Conservation (phyloP, 2,888 invertebrate genomes). For the Gastrophysa polygoni region DNA sequence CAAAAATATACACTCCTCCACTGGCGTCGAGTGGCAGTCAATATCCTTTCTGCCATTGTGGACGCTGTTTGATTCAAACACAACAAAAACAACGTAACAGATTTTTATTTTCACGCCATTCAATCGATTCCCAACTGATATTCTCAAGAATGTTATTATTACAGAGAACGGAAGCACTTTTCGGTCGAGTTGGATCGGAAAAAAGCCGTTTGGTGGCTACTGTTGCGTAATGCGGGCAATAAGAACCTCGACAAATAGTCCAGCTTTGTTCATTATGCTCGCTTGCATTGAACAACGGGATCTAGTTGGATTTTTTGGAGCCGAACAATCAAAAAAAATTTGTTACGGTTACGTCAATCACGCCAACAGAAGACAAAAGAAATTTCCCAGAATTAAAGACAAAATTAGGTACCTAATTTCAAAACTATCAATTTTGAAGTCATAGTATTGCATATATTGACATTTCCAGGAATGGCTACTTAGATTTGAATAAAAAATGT, state of each 20-base stretch:
- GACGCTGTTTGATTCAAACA: conserved; percentile 33
- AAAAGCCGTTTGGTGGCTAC: conserved; percentile 31
- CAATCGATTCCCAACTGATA: conserved; percentile 38
- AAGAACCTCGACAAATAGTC: conserved; percentile 10
- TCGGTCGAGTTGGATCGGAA: conserved; percentile 35
- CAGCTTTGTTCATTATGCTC: not conserved
- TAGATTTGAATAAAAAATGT: too few relatives aligned
- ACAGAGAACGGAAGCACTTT: conserved; percentile 35
- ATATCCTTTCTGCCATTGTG: conserved; percentile 33
- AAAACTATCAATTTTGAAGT: too few relatives aligned
- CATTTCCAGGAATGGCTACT: too few relatives aligned
- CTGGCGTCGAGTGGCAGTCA: conserved; percentile 21
- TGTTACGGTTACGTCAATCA: not conserved
- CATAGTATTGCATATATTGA: too few relatives aligned
- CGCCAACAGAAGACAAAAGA: not conserved
- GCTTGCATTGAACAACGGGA: conserved; percentile 7
- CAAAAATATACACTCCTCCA: conserved; percentile 24
- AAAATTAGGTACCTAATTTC: too few relatives aligned
- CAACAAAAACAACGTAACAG: conserved; percentile 34
- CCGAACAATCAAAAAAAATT: not conserved
- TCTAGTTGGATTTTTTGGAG: conserved; percentile 2
- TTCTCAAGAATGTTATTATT: conserved; percentile 39
- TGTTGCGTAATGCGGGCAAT: conserved; percentile 30
- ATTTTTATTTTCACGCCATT: conserved; percentile 38
- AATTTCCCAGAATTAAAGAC: too few relatives aligned